These are phyloP conservation scores for Seriola dumerili DNA, from an alignment of 2,113 vertebrate genomes.

Conservation along the genomic window DNA sequence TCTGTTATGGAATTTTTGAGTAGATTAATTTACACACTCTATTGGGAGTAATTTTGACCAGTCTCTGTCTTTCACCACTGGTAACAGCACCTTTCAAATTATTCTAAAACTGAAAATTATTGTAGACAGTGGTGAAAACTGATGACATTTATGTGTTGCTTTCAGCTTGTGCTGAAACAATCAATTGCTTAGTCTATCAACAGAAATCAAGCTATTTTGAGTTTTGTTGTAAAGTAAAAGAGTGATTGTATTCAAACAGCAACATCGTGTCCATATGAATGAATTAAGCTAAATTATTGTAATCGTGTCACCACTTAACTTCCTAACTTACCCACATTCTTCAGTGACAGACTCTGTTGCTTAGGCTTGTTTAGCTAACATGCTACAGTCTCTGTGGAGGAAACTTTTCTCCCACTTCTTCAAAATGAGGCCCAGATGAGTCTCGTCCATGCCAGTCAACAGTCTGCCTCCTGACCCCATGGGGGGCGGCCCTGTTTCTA, in stretches of 20 bases:
- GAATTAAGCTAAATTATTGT: conserved; percentile 19
- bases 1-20: too few relatives aligned
- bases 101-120: too few relatives aligned
- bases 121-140: background rate
- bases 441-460: conserved; percentile 62
- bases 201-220: background rate
- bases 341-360: conserved; percentile 29
- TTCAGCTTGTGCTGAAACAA: background rate
- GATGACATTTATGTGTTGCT: background rate
- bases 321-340: conserved; percentile 29
- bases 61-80: background rate
- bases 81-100: background rate
- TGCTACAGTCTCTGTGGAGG: conserved; percentile 52
- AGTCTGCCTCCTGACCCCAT: conserved; percentile 78
- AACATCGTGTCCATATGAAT: conserved; percentile 2
- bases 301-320: conserved; percentile 22
- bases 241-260: background rate
- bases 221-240: background rate
- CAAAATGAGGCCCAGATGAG: conserved; percentile 82
- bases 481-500: conserved; percentile 82
- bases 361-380: conserved; percentile 48
- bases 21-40: too few relatives aligned
- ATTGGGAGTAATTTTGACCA: background rate
- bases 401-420: conserved; percentile 61
- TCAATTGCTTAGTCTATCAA: background rate